A percentile compares a stretch with the other conserved stretches of the same genome.
phyloP scores from a whole-genome alignment of 2,797 vertebrate genomes.

The Loriculus beryllinus region DNA sequence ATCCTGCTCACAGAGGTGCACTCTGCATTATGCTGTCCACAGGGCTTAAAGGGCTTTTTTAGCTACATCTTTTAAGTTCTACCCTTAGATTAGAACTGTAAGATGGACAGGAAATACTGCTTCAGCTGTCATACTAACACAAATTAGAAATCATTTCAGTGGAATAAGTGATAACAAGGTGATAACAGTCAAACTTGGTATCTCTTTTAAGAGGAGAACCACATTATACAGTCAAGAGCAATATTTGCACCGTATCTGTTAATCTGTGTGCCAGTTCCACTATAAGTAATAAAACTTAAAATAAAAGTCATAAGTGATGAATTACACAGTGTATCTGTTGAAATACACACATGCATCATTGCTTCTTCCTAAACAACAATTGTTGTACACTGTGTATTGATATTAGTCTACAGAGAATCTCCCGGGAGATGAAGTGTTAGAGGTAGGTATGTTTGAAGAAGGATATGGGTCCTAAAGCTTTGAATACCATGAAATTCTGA shows the following conservation, averaged over 20 bases:
- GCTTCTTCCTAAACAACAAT: neutral
- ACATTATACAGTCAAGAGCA: neutral
- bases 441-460: neutral
- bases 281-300: neutral
- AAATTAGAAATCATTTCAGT: neutral
- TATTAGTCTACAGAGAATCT: neutral
- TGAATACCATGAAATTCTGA: neutral
- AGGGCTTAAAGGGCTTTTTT: neutral
- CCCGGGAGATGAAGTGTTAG: neutral
- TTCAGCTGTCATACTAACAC: neutral
- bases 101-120: neutral
- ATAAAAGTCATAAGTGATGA: neutral
- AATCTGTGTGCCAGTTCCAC: neutral
- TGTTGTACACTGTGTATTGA: neutral
- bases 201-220: neutral
- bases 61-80: neutral
- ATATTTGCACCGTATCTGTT: neutral
- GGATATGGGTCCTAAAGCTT: neutral
- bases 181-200: neutral
- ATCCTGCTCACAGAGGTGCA: neutral
- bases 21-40: neutral
- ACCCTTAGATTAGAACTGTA: neutral
- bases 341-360: neutral
- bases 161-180: neutral
- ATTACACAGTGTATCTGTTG: neutral